Base-by-base conservation (phyloP, 2,113 vertebrate genomes). In the Callorhinus ursinus region DNA sequence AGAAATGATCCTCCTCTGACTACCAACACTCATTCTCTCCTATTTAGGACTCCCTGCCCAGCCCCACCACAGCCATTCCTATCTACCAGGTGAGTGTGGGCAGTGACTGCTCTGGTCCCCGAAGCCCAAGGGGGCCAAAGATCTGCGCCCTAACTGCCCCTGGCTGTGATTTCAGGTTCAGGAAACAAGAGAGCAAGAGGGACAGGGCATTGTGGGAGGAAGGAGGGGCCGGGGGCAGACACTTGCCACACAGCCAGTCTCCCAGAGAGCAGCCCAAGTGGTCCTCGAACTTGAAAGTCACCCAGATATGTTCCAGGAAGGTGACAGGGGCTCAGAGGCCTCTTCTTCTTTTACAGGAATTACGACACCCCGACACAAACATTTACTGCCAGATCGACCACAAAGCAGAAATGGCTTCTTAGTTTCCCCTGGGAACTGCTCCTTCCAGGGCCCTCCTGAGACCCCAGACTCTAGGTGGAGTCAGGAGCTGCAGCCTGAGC, bases 71-170 rank as follows among this genome's bases (percentile, higher is more conserved):
- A 69, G n/a, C 28, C 1, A 1, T 10, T n/a, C 63, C 86, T 26
- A 82, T 72, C 51, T 96, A 90, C 3, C 10, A 94, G 91, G 93
- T 92, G 46, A 96, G 79, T 93, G 61, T 91, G 82, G 4, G 4
- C 0, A 0, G 21, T 36, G 28, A 36, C 71, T 5, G 4, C 28
- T 67, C 63, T 85, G n/a, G 33, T 26, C 11, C 21, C 15, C 2
- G 4, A 67, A 13, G 10, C 14, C 65, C 55, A 24, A 4, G 4
- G 76, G 26, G 5, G 1, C 31, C 3, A 3, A 10, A 2, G 19
- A 19, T 21, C 2, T 76, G 14, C 2, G 22, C n/a, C 21, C 26
- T n/a, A n/a, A 36, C 12, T 28, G 4, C 22, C 5, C 31, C 31
- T 46, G 71, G 24, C 28, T 88, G 19, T 76, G n/a, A 1, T 49